Evolutionary conservation across 2,113 vertebrate genomes (phyloP).

Genomic region (Chrysochloris asiatica): DNA sequence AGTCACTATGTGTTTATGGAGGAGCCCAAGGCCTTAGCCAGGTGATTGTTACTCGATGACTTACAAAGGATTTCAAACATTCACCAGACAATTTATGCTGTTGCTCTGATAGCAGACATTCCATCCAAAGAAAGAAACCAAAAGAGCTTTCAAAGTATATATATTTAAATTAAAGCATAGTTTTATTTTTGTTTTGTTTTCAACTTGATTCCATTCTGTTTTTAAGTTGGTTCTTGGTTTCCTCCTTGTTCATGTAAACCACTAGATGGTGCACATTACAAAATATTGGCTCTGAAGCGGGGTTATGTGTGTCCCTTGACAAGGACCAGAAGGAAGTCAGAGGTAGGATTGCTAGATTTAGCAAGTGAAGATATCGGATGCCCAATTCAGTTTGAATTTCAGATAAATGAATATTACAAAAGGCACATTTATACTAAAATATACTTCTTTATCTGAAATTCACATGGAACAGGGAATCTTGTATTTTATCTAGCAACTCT

Average conservation of each 20-base stretch:
- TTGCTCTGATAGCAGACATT: not conserved
- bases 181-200: not conserved
- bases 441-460: slow-evolving; percentile 4
- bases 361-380: not conserved
- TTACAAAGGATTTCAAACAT: not conserved
- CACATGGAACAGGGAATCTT: not conserved
- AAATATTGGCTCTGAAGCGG: not conserved
- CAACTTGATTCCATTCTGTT: not conserved
- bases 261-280: slow-evolving; percentile 68
- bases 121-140: not conserved
- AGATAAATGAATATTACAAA: not conserved
- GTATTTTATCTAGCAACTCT: not conserved
- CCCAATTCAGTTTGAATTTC: slow-evolving; percentile 14
- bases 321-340: not conserved
- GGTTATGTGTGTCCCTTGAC: not conserved
- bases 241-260: not conserved
- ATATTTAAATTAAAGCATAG: not conserved
- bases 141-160: not conserved
- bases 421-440: too few species aligned
- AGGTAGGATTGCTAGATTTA: not conserved
- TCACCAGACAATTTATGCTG: not conserved
- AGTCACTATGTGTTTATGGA: not conserved
- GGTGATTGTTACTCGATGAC: not conserved
- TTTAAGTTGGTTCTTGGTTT: not conserved
- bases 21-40: not conserved